Evolutionary conservation across 2,797 vertebrate species (phyloP).

Genomic region (Kryptopterus vitreolus): DNA sequence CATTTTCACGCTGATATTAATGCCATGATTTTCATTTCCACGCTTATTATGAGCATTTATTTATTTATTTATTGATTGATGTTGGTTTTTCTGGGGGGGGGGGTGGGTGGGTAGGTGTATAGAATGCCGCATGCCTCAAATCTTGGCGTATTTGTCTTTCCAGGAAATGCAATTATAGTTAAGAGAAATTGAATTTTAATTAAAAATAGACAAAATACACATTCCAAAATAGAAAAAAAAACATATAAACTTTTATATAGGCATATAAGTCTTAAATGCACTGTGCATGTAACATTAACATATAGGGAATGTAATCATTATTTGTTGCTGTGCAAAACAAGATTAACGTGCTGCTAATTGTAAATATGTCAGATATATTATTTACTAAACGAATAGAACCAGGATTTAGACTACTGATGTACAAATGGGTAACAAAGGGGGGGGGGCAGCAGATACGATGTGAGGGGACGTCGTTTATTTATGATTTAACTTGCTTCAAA

Average conservation of each 20-base stretch:
- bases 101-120: too few relatives aligned
- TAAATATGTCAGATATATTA: conserved; percentile 1
- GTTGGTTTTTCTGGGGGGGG: neutral
- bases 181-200: neutral
- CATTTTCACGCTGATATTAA: neutral
- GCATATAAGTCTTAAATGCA: neutral
- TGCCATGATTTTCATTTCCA: neutral
- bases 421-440: too few relatives aligned
- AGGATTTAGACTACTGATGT: neutral
- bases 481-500: neutral
- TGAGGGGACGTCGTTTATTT: neutral
- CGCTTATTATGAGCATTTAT: neutral
- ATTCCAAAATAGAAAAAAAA: neutral
- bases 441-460: neutral
- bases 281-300: neutral
- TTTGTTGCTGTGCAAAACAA: neutral
- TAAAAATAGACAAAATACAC: neutral
- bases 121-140: neutral
- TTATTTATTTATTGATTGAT: neutral
- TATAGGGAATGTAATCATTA: neutral
- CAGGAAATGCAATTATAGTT: neutral
- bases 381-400: neutral
- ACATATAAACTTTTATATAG: neutral
- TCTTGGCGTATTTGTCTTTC: neutral
- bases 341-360: neutral